These are phyloP conservation scores for Diceros bicornis DNA, from an alignment of 2,797 vertebrate genomes.

Conservation along the genomic window DNA sequence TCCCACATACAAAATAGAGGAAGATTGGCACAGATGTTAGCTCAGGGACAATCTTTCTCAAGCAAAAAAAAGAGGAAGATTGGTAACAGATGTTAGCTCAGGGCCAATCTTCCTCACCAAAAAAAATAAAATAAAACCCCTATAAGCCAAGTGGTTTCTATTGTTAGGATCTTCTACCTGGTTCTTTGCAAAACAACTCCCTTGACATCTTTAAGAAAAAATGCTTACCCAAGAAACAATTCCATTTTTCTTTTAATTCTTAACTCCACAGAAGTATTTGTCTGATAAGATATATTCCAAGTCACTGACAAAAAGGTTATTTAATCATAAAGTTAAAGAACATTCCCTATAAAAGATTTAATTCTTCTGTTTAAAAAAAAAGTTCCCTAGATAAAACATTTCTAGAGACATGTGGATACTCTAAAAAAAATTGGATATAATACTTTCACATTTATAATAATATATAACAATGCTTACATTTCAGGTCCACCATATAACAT, in stretches of 20 bases:
- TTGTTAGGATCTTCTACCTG: not conserved
- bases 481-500: conserved; percentile 38
- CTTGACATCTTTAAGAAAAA: conserved; percentile 38
- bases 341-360: not conserved
- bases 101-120: no score
- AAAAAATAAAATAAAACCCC: not conserved
- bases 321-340: conserved; percentile 66
- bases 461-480: conserved; percentile 10
- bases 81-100: no score
- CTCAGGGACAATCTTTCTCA: no score
- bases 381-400: not conserved
- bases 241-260: conserved; percentile 54
- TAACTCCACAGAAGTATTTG: conserved; percentile 17
- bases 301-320: conserved; percentile 50
- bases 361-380: conserved; percentile 43
- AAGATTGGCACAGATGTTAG: no score
- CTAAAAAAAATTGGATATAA: not conserved
- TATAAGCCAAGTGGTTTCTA: not conserved
- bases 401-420: not conserved
- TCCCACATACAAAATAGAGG: no score
- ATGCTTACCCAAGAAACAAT: conserved; percentile 49
- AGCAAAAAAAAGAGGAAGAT: no score
- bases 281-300: conserved; percentile 57
- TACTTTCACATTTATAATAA: not conserved
- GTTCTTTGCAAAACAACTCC: not conserved